Percentiles rank a stretch among this genome's conserved stretches.
Conservation (phyloP, 2,888 invertebrate genomes). For the Apamea crenata region DNA sequence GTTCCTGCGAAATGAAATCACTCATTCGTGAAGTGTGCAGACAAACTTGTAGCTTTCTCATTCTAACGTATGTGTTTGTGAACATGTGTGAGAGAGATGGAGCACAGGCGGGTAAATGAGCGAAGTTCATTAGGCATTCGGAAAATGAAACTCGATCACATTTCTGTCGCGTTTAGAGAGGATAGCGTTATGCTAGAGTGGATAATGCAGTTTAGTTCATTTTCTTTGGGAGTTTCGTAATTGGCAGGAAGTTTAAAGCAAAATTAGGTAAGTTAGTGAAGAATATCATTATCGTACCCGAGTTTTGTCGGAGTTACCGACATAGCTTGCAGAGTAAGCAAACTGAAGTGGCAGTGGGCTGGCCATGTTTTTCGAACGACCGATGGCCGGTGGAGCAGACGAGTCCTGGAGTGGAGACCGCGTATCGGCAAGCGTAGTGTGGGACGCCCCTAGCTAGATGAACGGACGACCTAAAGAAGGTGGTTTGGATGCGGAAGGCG, state of each 20-base stretch:
- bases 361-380: background rate
- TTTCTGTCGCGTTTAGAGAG: conserved; percentile 76
- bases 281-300: background rate
- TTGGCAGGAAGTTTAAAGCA: conserved; percentile 22
- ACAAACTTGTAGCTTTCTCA: conserved; percentile 57
- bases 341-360: background rate
- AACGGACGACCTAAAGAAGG: too few relatives aligned
- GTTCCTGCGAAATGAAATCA: conserved; percentile 54
- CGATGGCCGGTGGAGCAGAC: too few relatives aligned
- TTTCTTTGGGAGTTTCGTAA: conserved; percentile 40
- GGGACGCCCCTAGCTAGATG: too few relatives aligned
- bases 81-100: conserved; percentile 63
- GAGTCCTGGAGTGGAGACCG: too few relatives aligned
- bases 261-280: conserved; percentile 6
- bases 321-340: background rate
- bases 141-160: conserved; percentile 87
- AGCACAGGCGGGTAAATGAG: conserved; percentile 73
- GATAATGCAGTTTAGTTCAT: conserved; percentile 59
- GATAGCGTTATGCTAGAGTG: conserved; percentile 71
- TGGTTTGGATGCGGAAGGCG: too few relatives aligned
- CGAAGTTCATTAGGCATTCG: conserved; percentile 85
- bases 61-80: conserved; percentile 49
- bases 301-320: background rate
- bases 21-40: conserved; percentile 47
- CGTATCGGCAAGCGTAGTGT: too few relatives aligned